Conservation (phyloP, 2,888 invertebrate species). For the Caenorhabditis parvicauda region DNA sequence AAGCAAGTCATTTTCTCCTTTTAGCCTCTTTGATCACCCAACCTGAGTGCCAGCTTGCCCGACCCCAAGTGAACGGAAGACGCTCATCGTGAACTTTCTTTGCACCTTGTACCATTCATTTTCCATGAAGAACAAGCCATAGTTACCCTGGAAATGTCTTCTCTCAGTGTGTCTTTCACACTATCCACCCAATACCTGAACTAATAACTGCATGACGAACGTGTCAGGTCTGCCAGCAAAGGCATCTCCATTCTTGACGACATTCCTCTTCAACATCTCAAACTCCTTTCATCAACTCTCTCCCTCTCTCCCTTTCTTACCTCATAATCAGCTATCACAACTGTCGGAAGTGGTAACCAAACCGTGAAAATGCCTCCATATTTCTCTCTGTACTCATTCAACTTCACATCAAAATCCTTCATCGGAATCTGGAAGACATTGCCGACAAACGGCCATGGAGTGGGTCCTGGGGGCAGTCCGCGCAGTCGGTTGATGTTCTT, state of each 20-base stretch:
- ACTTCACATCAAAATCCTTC: conserved; percentile 16
- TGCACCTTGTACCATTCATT: conserved; percentile 36
- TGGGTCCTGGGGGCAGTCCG: conserved; percentile 34
- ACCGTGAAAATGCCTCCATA: conserved; percentile 40
- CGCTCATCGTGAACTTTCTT: conserved; percentile 34
- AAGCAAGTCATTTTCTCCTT: too few species aligned
- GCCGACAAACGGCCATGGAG: conserved; percentile 34
- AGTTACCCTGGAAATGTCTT: conserved; percentile 21
- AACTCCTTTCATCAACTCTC: conserved; percentile 5
- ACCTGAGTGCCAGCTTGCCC: conserved; percentile 30
- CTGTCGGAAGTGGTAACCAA: conserved; percentile 37
- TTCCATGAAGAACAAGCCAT: conserved; percentile 37
- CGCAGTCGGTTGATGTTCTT: conserved; percentile 26
- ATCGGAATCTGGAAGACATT: conserved; percentile 25
- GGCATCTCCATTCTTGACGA: conserved; percentile 32
- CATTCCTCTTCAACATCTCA: conserved; percentile 26
- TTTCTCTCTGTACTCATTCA: conserved; percentile 23
- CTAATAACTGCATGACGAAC: conserved; percentile 33
- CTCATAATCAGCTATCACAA: conserved; percentile 33
- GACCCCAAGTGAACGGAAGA: conserved; percentile 31
- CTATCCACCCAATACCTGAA: conserved; percentile 18
- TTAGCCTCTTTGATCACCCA: too few species aligned
- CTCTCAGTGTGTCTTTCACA: not conserved
- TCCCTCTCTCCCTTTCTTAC: conserved; percentile 8
- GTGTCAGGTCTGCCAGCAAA: conserved; percentile 33